phyloP scores from a whole-genome alignment of 2,113 vertebrate species.

The Peromyscus leucopus region DNA sequence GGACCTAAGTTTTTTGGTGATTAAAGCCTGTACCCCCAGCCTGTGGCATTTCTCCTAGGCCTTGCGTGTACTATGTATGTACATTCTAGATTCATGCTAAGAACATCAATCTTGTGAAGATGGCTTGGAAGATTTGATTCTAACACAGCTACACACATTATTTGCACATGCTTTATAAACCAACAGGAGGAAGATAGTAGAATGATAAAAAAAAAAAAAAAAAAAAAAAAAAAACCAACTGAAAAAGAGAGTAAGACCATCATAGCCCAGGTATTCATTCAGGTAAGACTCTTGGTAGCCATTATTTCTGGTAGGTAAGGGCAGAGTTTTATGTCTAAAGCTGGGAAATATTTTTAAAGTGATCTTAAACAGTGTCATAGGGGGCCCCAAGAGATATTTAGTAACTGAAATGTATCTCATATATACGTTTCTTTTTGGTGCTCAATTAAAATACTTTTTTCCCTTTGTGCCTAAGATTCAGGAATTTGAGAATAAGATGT shows the following conservation, averaged over 20 bases:
- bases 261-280: background rate
- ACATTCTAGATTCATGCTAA: background rate
- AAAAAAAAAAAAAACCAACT: background rate
- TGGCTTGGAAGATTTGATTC: background rate
- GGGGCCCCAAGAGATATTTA: background rate
- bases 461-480: background rate
- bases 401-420: background rate
- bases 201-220: background rate
- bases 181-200: background rate
- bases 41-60: background rate
- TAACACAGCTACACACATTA: background rate
- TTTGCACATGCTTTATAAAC: background rate
- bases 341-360: background rate
- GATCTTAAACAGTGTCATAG: background rate
- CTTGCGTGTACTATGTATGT: rapidly evolving
- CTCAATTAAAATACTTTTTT: background rate
- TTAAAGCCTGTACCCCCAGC: background rate
- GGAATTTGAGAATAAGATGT: background rate
- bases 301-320: background rate
- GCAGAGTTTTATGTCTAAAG: background rate
- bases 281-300: background rate
- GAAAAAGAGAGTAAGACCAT: background rate
- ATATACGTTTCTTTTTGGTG: background rate
- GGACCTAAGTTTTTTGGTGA: background rate
- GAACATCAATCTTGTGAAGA: background rate